Conservation (phyloP, 1,140 invertebrate species). For the Drosophila pectinifera region DNA sequence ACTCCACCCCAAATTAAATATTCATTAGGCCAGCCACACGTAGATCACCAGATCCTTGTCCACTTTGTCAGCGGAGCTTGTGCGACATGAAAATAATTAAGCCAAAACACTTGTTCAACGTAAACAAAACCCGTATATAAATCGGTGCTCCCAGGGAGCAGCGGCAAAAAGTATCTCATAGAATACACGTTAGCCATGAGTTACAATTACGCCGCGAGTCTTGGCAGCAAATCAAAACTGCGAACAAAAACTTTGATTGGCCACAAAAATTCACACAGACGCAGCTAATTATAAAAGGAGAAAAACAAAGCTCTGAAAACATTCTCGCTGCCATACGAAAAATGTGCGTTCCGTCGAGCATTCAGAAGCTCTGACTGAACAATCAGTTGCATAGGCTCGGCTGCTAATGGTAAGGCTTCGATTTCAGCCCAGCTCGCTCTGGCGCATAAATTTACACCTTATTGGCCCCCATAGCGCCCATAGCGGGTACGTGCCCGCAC, state of each 20-base stretch:
- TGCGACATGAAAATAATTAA: slow-evolving; percentile 77
- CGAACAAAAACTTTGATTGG: slow-evolving; percentile 82
- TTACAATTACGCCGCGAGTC: slow-evolving; percentile 73
- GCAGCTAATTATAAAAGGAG: slow-evolving; percentile 71
- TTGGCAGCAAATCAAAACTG: slow-evolving; percentile 81
- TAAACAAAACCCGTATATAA: slow-evolving; percentile 21
- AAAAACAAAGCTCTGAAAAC: slow-evolving; percentile 27
- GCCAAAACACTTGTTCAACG: slow-evolving; percentile 71
- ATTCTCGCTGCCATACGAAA: slow-evolving; percentile 60
- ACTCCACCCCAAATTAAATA: slow-evolving; percentile 58
- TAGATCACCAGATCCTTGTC: slow-evolving; percentile 70
- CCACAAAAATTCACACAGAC: slow-evolving; percentile 82
- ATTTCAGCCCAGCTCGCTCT: slow-evolving; percentile 33
- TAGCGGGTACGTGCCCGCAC: slow-evolving; percentile 60
- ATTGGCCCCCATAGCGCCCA: slow-evolving; percentile 81
- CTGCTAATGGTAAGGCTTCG: slow-evolving; percentile 55
- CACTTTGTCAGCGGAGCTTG: slow-evolving; percentile 73
- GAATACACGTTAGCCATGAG: slow-evolving; percentile 82
- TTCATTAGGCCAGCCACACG: slow-evolving; percentile 49
- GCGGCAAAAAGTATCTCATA: slow-evolving; percentile 70
- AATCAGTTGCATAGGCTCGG: slow-evolving; percentile 71
- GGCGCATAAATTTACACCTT: slow-evolving; percentile 82
- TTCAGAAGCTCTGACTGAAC: slow-evolving; percentile 47
- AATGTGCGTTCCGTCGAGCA: slow-evolving; percentile 67
- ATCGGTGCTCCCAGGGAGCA: slow-evolving; percentile 32